Conservation (phyloP, 2,797 vertebrate genomes). For the Melanotaenia maccullochi region DNA sequence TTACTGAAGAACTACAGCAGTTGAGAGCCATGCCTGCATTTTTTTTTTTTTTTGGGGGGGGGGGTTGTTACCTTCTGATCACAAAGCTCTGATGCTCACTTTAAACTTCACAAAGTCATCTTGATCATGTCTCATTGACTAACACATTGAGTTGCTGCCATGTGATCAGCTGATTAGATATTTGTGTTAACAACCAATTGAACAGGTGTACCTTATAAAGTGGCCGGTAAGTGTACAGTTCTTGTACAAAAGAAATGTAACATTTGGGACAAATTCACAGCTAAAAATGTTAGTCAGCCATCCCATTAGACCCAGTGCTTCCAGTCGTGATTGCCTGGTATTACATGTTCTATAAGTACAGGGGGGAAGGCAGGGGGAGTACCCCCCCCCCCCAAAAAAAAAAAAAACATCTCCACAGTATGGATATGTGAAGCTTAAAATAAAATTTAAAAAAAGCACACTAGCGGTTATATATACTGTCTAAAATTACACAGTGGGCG, state of each 20-base stretch:
- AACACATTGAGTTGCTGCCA: no score
- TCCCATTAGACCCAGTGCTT: conserved; percentile 9
- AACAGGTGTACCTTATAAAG: no score
- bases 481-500: conserved; percentile 62
- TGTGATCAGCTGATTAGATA: no score
- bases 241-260: not conserved
- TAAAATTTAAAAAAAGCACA: conserved; percentile 33
- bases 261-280: conserved; percentile 34
- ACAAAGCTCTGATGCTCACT: no score
- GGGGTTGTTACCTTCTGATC: no score
- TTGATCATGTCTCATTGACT: no score
- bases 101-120: no score
- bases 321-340: conserved; percentile 28
- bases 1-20: no score
- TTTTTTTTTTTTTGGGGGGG: no score
- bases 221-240: not conserved
- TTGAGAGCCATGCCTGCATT: no score
- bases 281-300: conserved; percentile 18
- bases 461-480: conserved; percentile 62
- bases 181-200: no score
- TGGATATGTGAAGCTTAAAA: not conserved
- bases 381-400: no score
- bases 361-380: not conserved
- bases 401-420: not conserved
- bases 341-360: conserved; percentile 24